phyloP scores from a whole-genome alignment of 2,888 invertebrate species.

The Tanypteryx hageni region DNA sequence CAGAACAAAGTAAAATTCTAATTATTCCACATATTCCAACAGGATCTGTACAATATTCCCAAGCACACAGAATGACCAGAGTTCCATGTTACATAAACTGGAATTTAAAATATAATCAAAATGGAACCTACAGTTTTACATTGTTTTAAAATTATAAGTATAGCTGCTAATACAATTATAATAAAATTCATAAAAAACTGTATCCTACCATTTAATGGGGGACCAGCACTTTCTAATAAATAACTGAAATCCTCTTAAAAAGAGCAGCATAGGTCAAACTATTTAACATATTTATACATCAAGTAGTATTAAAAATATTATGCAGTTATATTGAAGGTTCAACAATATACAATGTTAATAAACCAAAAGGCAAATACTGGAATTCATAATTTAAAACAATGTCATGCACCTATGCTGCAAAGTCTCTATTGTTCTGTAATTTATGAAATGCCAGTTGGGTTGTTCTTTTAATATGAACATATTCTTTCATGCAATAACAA shows the following conservation, averaged over 20 bases:
- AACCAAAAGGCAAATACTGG: background rate
- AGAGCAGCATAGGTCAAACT: background rate
- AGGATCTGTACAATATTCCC: slow-evolving; percentile 54
- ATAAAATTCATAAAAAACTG: slow-evolving; percentile 22
- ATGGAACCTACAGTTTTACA: background rate
- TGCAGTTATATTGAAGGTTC: slow-evolving; percentile 2
- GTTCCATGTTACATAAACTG: slow-evolving; percentile 22
- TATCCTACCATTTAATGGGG: slow-evolving; percentile 31
- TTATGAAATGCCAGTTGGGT: background rate
- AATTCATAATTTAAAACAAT: background rate
- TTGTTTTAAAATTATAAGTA: slow-evolving; percentile 33
- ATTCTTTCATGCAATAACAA: slow-evolving; percentile 20
- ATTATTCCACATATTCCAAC: slow-evolving; percentile 63
- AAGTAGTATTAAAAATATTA: background rate
- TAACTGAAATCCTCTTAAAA: slow-evolving; percentile 23
- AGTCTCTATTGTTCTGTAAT: background rate
- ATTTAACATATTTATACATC: slow-evolving; percentile 31
- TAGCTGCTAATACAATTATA: slow-evolving; percentile 56
- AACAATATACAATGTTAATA: background rate
- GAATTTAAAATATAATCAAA: background rate
- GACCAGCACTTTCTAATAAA: slow-evolving; percentile 47
- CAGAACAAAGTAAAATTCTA: slow-evolving; percentile 61
- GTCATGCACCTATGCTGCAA: background rate
- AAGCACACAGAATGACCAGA: slow-evolving; percentile 46
- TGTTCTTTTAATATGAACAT: slow-evolving; percentile 23